Evolutionary conservation across 2,888 invertebrate species (phyloP), one percentile per base, ranked within the genome.

Genomic region (Rhabditoides inermis): DNA sequence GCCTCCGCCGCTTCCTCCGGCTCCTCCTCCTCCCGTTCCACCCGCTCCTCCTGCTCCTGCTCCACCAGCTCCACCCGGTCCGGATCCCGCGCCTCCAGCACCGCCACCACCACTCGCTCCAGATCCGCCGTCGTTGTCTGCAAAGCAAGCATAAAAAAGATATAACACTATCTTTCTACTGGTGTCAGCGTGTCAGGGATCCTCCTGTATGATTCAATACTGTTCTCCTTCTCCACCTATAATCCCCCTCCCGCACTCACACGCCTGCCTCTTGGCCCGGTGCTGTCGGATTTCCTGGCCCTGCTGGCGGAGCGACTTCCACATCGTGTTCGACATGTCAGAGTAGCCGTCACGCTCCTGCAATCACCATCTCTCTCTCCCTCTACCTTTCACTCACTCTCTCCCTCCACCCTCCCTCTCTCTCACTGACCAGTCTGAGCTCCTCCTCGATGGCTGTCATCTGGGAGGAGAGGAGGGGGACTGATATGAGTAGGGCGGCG

Each of bases 261-360:
- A 70, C 51, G 56, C 51, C 30, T 61, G 60, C 18, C 51, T 45
- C 65, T 56, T n/a, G 57, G 56, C 49, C 54, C 52, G 39, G 64
- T 55, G 35, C 59, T 66, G 37, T 63, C 56, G 23, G 55, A 59
- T 56, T 27, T 61, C 56, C 36, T 68, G 64, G 2, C 49, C 56
- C 58, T 68, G 60, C 26, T 18, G 60, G 54, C 15, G 64, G 63
- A 70, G 45, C 23, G 68, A 65, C 28, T 59, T 63, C 70, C 70
- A 70, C 58, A 71, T 56, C 30, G 49, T 45, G 53, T 71, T 71
- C 18, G 66, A 69, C 18, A 68, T 65, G 15, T 70, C 70, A n/a
- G n/a, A n/a, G n/a, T n/a, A n/a, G n/a, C n/a, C n/a, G n/a, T n/a
- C n/a, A n/a, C n/a, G n/a, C n/a, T n/a, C n/a, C n/a, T n/a, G n/a